Evolutionary conservation across 2,113 vertebrate species (phyloP), one percentile per base, ranked within the genome.

Genomic region (Brevimyrus niger): DNA sequence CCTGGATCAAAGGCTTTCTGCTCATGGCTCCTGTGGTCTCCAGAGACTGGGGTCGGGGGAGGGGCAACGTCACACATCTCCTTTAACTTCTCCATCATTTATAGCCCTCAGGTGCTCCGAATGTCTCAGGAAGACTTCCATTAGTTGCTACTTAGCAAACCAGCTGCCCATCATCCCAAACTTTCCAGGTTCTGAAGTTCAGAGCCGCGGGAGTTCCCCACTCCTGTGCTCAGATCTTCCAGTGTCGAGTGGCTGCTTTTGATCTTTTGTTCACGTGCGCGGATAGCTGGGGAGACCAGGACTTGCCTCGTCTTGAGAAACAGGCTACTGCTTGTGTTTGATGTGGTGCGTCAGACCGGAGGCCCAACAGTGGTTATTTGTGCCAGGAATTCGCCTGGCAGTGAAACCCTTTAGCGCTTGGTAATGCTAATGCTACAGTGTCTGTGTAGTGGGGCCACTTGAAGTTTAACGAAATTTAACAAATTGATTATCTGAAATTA

Each of bases 81-180:
- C 89, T 88, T 53, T 47, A 69, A 38, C 90, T 92, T 91, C 92
- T 90, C 61, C 87, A 27, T 89, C 88, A 87, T 92, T 92, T 90
- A 90, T 90, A 69, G 55, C 48, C 84, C 89, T 90, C 82, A 89
- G 89, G 90, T 91, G 92, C 89, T 89, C 80, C 84, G 4, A 46
- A 53, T 86, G 90, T 87, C 46, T 88, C 89, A 89, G 90, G 90
- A 91, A 90, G 76, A 44, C 38, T 76, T 89, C 80, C 90, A 88
- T 90, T 91, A 90, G 84, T 83, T 88, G 89, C 2, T 87, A 27
- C 55, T 91, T 90, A 61, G 88, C 38, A 84, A 58, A 61, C 51
- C 31, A n/a, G 23, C 31, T 69, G 11, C 47, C 47, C 82, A 19
- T 13, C 65, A 44, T 6, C 73, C 27, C 1, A 17, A 23, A 38